phyloP scores from a whole-genome alignment of 2,797 vertebrate species.

The Austrolebias charrua region DNA sequence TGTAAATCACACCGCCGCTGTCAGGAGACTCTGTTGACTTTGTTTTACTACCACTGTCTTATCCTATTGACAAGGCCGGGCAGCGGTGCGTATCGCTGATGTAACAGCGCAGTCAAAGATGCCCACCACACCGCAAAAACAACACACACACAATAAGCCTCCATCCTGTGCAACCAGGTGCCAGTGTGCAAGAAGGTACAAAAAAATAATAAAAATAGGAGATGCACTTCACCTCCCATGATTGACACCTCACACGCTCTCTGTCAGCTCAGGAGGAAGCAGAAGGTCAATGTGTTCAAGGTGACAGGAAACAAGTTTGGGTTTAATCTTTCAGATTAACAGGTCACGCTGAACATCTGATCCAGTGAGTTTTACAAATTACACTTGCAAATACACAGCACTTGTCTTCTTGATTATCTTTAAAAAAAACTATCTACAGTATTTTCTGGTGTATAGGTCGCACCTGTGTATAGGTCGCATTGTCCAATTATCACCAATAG shows the following conservation, averaged over 20 bases:
- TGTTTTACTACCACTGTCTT: slow-evolving; percentile 68
- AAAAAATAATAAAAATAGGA: slow-evolving; percentile 37
- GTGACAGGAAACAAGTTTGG: slow-evolving; percentile 41
- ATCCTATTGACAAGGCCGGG: slow-evolving; percentile 68
- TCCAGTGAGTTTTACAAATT: slow-evolving; percentile 16
- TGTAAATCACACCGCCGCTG: slow-evolving; percentile 71
- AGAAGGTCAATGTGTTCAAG: slow-evolving; percentile 32
- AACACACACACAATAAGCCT: slow-evolving; percentile 32
- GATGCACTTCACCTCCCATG: slow-evolving; percentile 74
- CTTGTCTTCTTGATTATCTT: too few species aligned
- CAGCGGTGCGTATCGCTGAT: slow-evolving; percentile 42
- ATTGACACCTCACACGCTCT: slow-evolving; percentile 54
- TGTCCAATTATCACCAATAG: too few species aligned
- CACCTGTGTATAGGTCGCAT: too few species aligned
- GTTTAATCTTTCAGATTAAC: slow-evolving; percentile 32
- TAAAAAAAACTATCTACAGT: too few species aligned
- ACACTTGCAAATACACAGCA: background rate
- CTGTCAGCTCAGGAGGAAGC: slow-evolving; percentile 48
- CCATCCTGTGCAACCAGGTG: slow-evolving; percentile 45
- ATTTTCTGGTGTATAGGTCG: too few species aligned
- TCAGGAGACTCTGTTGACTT: slow-evolving; percentile 71
- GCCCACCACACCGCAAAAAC: slow-evolving; percentile 16
- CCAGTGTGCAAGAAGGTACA: slow-evolving; percentile 32
- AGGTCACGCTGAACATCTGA: slow-evolving; percentile 18
- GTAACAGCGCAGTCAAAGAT: slow-evolving; percentile 39